Base-by-base conservation (phyloP, 2,113 vertebrate species). In the Bufo bufo region DNA sequence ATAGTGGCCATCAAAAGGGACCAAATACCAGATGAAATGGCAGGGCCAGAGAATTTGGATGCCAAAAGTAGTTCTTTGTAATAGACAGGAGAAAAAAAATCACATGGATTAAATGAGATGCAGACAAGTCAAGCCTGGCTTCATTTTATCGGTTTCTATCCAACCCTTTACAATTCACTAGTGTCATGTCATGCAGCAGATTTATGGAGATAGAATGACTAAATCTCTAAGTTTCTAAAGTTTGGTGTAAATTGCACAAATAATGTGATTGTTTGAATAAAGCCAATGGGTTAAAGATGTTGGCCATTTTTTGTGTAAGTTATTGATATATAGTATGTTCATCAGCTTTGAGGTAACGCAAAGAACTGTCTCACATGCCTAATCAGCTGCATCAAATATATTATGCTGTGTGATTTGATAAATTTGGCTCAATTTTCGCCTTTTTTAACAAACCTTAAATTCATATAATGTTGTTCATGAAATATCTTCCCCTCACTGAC, bases 1-100 rank as follows among this genome's bases (percentile, higher is more conserved):
- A 78, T 52, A 84, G 49, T n/a, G 52, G 59, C 49, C 19, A 61
- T 75, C 50, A 65, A 77, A 88, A 23, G 56, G 33, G 52, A 49
- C 71, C 20, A 52, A 88, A 77, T 66, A 63, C 65, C 69, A 52
- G 49, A 45, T 33, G 45, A 49, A 52, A 49, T 77, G 80, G 43
- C 5, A 79, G 43, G 63, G 54, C 78, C 49, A 63, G 33, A 66
- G 71, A 66, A 56, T 74, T 77, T 77, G 23, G 56, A 65, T 54
- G 54, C 17, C 65, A 20, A 77, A 50, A 59, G 71, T 49, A 77
- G 52, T 17, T 82, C 69, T 87, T 87, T 87, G 77, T 87, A 66
- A 69, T 14, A 54, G 54, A 45, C 33, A 1, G 52, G 58, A 71
- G 66, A 13, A 52, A 81, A 79, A 81, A 80, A 16, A 84, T 81